Percentiles rank a stretch among this genome's conserved stretches.
Evolutionary conservation across 2,797 vertebrate genomes (phyloP).

Genomic region (Rhinoraja longicauda): DNA sequence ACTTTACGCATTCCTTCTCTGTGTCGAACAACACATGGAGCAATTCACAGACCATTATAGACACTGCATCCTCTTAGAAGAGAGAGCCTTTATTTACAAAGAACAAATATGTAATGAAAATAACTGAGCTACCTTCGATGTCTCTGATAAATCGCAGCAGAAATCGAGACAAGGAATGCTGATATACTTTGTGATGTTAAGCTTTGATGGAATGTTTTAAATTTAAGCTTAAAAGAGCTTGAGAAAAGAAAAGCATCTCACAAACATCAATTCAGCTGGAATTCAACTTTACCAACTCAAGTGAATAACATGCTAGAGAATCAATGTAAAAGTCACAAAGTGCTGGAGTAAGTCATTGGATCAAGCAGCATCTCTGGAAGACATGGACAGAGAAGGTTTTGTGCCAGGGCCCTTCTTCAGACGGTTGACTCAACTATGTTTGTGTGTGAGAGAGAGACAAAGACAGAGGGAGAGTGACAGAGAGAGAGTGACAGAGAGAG

Average conservation of each 20-base stretch:
- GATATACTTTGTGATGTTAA: neutral
- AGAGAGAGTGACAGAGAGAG: no score
- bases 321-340: neutral
- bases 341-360: no score
- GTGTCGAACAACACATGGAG: neutral
- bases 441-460: no score
- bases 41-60: slow-evolving; percentile 7
- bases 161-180: neutral
- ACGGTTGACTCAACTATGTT: neutral
- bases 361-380: no score
- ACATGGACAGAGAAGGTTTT: no score
- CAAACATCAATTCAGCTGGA: neutral
- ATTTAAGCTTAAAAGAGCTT: neutral
- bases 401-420: no score
- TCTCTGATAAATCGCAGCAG: neutral
- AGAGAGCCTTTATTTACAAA: neutral
- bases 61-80: neutral
- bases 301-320: slow-evolving; percentile 8
- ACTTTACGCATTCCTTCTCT: neutral
- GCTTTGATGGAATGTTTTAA: neutral
- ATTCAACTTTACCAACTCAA: neutral
- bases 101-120: slow-evolving; percentile 19
- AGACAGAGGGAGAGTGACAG: no score
- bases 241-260: neutral
- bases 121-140: neutral